Evolutionary conservation across 2,797 vertebrate species (phyloP), one percentile per base, ranked within the genome.

Genomic region (Pogonophryne albipinna): DNA sequence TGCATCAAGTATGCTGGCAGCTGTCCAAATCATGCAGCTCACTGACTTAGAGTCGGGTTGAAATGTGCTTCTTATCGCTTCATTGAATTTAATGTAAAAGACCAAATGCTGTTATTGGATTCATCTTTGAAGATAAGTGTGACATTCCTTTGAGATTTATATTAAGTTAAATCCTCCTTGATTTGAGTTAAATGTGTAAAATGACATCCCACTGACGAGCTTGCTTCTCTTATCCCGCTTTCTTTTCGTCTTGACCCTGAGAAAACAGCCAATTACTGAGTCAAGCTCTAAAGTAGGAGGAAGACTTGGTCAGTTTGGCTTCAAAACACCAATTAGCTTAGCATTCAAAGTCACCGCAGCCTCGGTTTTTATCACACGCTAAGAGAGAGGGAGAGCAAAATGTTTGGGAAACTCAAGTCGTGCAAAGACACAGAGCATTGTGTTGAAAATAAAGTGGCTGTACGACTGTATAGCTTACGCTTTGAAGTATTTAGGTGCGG

Each of bases 1-100:
- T 76, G 67, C 71, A 80, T 88, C 76, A 58, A 64, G 70, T 68
- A 46, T 74, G 82, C 63, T 89, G 89, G 82, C 76, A 61, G 67
- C 51, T 66, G 56, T 71, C 74, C 81, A 86, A 45, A 47, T 72
- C 66, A 41, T 23, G 74, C 27, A 51, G 20, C 79, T 44, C 2
- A 0, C 8, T 57, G 66, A 66, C 42, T 65, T 56, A n/a, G 51
- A 9, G 16, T 72, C 31, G 42, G 71, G 38, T 6, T 55, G 34
- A 66, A 76, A 38, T 66, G 56, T 74, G 34, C 53, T 34, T 78
- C 58, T 12, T 65, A 69, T 45, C 31, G 69, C 82, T 76, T 73
- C 45, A 68, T 78, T 74, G 64, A 76, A 58, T 80, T 34, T 61
- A 31, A 49, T 23, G 44, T 10, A 57, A 47, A 61, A 47, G 23